Conservation (phyloP, 2,113 vertebrate genomes). For the Chamaetylas fuelleborni region DNA sequence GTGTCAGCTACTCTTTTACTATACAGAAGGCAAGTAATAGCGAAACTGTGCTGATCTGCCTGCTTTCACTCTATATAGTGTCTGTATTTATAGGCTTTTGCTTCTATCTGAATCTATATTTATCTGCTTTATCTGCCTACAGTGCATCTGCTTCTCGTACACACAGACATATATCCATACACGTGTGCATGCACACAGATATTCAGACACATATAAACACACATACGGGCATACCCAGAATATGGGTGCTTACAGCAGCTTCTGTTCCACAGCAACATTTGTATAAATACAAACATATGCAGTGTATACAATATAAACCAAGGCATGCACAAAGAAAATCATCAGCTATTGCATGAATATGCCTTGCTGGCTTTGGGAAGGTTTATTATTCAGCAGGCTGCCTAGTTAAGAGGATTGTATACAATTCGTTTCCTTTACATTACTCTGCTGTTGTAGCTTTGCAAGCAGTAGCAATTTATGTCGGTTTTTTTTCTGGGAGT, state of each 20-base stretch:
- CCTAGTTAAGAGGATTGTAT: neutral
- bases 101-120: slow-evolving; percentile 81
- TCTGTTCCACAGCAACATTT: slow-evolving; percentile 49
- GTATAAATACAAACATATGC: slow-evolving; percentile 69
- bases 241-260: slow-evolving; percentile 58
- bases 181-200: slow-evolving; percentile 34
- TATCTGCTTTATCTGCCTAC: slow-evolving; percentile 82
- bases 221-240: slow-evolving; percentile 53
- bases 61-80: slow-evolving; percentile 68
- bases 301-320: slow-evolving; percentile 38
- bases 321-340: slow-evolving; percentile 31
- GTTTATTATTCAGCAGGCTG: slow-evolving; percentile 12
- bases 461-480: neutral
- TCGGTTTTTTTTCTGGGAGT: neutral
- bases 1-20: slow-evolving; percentile 69
- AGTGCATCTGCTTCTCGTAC: slow-evolving; percentile 81
- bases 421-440: neutral
- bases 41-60: slow-evolving; percentile 67
- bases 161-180: slow-evolving; percentile 73
- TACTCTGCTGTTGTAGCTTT: neutral
- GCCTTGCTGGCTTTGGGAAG: slow-evolving; percentile 16
- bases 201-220: slow-evolving; percentile 29
- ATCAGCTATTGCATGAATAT: slow-evolving; percentile 20
- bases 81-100: slow-evolving; percentile 78
- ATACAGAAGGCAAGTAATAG: slow-evolving; percentile 71